phyloP scores from a whole-genome alignment of 2,797 vertebrate species.

The Craterocephalus amniculus region DNA sequence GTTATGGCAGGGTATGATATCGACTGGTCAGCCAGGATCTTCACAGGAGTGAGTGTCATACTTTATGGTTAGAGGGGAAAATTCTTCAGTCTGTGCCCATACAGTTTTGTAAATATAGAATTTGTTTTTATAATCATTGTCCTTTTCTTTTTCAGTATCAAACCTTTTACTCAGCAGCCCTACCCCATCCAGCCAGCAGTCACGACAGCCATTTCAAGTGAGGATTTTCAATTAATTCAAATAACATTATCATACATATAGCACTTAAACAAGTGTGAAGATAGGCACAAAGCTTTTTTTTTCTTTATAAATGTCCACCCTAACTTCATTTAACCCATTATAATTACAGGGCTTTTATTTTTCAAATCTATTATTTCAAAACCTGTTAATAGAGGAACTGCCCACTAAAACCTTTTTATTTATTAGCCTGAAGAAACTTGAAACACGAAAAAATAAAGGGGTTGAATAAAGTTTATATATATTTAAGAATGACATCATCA shows the following conservation, averaged over 20 bases:
- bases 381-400: background rate
- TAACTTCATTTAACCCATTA: background rate
- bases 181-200: conserved; percentile 96
- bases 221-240: conserved; percentile 33
- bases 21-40: conserved; percentile 96
- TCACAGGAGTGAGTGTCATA: conserved; percentile 95
- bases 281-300: background rate
- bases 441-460: too few species aligned
- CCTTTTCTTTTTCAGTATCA: conserved; percentile 88
- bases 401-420: too few species aligned
- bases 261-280: background rate
- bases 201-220: conserved; percentile 96
- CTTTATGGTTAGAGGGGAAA: background rate
- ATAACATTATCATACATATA: background rate
- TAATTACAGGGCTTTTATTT: background rate
- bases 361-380: background rate
- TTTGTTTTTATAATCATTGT: conserved; percentile 13
- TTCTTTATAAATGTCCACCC: conserved; percentile 2
- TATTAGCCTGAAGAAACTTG: too few species aligned
- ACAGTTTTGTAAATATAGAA: conserved; percentile 3
- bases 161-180: conserved; percentile 96
- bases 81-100: background rate
- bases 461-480: too few species aligned
- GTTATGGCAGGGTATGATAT: conserved; percentile 99
- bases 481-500: too few species aligned